Evolutionary conservation across 2,113 vertebrate genomes (phyloP), one percentile per base, ranked within the genome.

Genomic region (Coptodon bakossiorum): DNA sequence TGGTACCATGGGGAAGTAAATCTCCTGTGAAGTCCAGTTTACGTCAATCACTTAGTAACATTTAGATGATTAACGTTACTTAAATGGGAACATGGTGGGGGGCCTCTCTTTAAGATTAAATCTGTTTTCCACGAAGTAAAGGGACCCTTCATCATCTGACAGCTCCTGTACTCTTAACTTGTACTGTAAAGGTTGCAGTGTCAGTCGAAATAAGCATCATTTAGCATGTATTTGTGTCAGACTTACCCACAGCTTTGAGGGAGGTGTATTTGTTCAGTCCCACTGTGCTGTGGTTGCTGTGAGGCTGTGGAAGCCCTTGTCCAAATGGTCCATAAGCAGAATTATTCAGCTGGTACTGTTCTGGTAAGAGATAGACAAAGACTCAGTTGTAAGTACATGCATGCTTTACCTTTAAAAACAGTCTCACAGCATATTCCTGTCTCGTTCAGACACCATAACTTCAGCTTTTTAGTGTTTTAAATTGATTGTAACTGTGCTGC

Each of bases 181-280:
- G n/a, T 82, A 84, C 84, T 50, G 19, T 43, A 92, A 95, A 96
- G 94, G 92, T 95, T 80, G 90, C 31, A 24, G 53, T 91, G 93
- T 89, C 93, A 48, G 7, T 22, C 57, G 52, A 27, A 81, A 24
- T 95, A 59, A 91, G 80, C 19, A 13, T 94, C 90, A 91, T 24
- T 48, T 22, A 61, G 68, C 36, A 78, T 81, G 82, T 81, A 82
- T 88, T 81, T 45, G 24, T 86, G 80, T 88, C 16, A 3, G 5
- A 93, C 96, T 95, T 94, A 97, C 96, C 96, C 81, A 96, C 96
- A 71, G 96, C 96, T 93, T 95, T 97, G 9, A 97, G 95, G 71
- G 96, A 96, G 80, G 92, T 94, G 29, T 96, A 97, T 83, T 96
- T 96, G 95, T 95, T 96, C 79, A 96, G 92, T 57, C 92, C 92